A percentile compares a stretch with the other conserved stretches of the same genome.
These are phyloP conservation scores for Corvus hawaiiensis DNA, from an alignment of 2,113 vertebrate species.

Conservation along the genomic window DNA sequence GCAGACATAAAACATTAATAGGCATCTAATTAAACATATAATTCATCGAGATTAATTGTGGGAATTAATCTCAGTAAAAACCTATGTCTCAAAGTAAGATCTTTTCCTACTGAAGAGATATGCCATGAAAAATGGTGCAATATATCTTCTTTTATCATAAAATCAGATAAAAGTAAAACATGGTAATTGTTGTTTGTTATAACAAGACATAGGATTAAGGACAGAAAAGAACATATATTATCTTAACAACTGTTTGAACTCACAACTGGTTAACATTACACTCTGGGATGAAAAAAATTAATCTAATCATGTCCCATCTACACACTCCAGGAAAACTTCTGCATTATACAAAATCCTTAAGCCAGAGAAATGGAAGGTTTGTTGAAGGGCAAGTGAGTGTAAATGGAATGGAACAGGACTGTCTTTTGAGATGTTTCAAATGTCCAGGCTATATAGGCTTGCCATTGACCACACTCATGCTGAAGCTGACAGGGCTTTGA, in stretches of 20 bases:
- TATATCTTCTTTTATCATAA: constrained; percentile 11
- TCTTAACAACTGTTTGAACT: background rate
- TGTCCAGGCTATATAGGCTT: background rate
- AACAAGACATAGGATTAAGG: background rate
- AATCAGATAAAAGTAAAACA: constrained; percentile 14
- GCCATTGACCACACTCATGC: background rate
- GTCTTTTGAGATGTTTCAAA: background rate
- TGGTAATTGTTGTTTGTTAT: constrained; percentile 33
- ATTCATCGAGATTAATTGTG: constrained; percentile 52
- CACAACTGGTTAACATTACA: background rate
- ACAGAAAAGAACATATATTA: background rate
- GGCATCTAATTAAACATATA: constrained; percentile 57
- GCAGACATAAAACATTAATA: constrained; percentile 48
- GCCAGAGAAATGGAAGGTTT: background rate
- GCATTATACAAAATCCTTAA: background rate
- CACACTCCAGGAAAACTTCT: background rate
- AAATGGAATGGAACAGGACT: background rate
- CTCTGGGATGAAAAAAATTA: background rate
- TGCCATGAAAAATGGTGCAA: background rate
- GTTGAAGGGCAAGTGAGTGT: background rate
- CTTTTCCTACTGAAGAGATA: background rate
- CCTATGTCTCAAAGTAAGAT: background rate
- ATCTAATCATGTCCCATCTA: background rate
- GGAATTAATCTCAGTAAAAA: constrained; percentile 53
- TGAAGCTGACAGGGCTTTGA: background rate